Base-by-base conservation (phyloP, 2,888 invertebrate genomes). In the Tetranychus piercei region DNA sequence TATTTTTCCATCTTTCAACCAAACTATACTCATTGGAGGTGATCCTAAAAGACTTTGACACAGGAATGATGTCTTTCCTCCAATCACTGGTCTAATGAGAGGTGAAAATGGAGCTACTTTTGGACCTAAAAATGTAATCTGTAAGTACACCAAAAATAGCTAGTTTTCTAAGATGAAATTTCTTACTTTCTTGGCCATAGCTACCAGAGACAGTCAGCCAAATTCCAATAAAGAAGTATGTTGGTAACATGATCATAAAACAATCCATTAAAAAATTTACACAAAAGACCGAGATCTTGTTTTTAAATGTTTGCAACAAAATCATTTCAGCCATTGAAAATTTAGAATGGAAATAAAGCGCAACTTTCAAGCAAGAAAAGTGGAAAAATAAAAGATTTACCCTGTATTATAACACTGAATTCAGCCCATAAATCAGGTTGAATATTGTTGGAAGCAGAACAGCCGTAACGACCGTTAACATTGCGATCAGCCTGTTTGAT, bases 1-100 rank as follows among this genome's bases (percentile, higher is more conserved):
- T 7, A 15, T 9, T 7, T 77, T 73, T n/a, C 82, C 82, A 75
- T 82, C 80, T 75, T 81, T 81, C 71, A 79, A 80, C 82, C 82
- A 82, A 44, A 72, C 74, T 23, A 78, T 74, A 18, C 70, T 9
- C 9, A 55, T 15, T 55, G 55, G 55, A 15, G 55, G 11, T 2
- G 55, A 55, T 55, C 55, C 55, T 15, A 6, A 55, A 15, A 55
- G 55, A 55, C 55, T 55, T 55, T 55, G 55, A 55, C 55, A 55
- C 9, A 15, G 2, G 55, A 55, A 55, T 55, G 55, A 55, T 55
- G 55, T 55, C 2, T 55, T 55, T 55, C 55, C 55, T 55, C 55
- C 55, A 15, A 55, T 55, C 55, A 55, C 55, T 55, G 55, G 55
- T 55, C 7, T 55, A 3, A 55, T 55, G 15, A 7, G 3, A 15